Evolutionary conservation across 1,140 invertebrate species (phyloP).

Genomic region (Drosophila auraria): DNA sequence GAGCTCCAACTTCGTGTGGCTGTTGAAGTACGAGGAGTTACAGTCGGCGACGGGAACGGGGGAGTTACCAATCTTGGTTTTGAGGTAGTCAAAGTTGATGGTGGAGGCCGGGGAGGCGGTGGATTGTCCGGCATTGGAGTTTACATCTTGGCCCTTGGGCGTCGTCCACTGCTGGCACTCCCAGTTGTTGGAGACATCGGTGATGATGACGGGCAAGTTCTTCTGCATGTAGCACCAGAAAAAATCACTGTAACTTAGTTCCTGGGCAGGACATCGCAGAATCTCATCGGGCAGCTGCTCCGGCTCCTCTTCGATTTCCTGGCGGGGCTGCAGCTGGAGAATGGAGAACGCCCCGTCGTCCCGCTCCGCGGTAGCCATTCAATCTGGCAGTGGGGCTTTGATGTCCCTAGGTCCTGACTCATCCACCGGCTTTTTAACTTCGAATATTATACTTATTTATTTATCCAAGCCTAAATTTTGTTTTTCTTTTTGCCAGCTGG

Average conservation of each 20-base stretch:
- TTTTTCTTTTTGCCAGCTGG: too few species aligned
- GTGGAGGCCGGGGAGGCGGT: conserved; percentile 7
- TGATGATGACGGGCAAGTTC: conserved; percentile 89
- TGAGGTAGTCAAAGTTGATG: conserved; percentile 89
- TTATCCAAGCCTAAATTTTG: too few species aligned
- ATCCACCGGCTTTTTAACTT: conserved; percentile 27
- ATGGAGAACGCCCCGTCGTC: conserved; percentile 35
- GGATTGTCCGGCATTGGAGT: conserved; percentile 31
- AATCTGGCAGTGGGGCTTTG: conserved; percentile 17
- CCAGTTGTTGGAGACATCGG: conserved; percentile 88
- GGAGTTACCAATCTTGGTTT: conserved; percentile 86
- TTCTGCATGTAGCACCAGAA: conserved; percentile 87
- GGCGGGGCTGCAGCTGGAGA: conserved; percentile 41
- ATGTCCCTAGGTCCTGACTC: not conserved
- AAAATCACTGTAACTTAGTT: conserved; percentile 86
- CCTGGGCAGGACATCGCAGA: conserved; percentile 20
- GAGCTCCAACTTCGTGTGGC: conserved; percentile 90
- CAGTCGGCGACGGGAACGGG: conserved; percentile 93
- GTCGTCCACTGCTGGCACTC: conserved; percentile 88
- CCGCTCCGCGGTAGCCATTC: conserved; percentile 53
- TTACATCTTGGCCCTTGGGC: conserved; percentile 14
- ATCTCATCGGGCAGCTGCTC: conserved; percentile 29
- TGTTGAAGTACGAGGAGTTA: conserved; percentile 89
- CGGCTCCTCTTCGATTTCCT: not conserved
- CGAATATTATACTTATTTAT: not conserved